phyloP scores from a whole-genome alignment of 92 coral and sea anemone species.

The Virgularia gustaviana region DNA sequence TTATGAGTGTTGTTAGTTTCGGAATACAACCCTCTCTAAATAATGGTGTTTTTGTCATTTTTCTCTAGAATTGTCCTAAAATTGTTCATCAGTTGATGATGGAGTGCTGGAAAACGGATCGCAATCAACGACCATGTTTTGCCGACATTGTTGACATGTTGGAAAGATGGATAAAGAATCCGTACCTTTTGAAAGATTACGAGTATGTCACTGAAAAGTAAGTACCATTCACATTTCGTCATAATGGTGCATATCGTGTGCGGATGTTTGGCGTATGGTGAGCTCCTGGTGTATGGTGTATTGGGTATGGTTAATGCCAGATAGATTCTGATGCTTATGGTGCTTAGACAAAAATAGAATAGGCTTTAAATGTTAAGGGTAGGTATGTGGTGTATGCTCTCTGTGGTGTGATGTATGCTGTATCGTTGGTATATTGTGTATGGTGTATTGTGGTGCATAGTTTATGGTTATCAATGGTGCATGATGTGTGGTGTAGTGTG shows the following conservation, averaged over 20 bases:
- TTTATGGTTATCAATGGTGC: too few relatives aligned
- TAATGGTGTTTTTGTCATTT: neutral
- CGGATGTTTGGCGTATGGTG: neutral
- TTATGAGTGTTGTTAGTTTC: neutral
- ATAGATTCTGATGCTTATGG: too few relatives aligned
- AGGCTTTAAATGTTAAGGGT: too few relatives aligned
- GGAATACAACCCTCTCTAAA: neutral
- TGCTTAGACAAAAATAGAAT: too few relatives aligned
- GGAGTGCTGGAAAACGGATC: constrained; percentile 77
- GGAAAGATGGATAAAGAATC: constrained; percentile 67
- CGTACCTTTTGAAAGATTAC: constrained; percentile 51
- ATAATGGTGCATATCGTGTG: neutral
- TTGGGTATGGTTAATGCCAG: too few relatives aligned
- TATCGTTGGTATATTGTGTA: too few relatives aligned
- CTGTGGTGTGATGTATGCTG: too few relatives aligned
- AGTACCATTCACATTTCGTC: neutral
- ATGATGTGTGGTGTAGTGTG: too few relatives aligned
- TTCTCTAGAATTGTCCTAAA: constrained; percentile 65
- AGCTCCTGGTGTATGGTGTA: neutral
- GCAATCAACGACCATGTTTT: constrained; percentile 68
- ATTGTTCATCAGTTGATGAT: constrained; percentile 76
- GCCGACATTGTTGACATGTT: constrained; percentile 55
- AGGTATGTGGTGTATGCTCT: too few relatives aligned
- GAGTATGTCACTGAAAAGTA: constrained; percentile 36
- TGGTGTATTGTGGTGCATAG: too few relatives aligned